Conservation (phyloP, 2,113 vertebrate genomes). For the Brevimyrus niger region DNA sequence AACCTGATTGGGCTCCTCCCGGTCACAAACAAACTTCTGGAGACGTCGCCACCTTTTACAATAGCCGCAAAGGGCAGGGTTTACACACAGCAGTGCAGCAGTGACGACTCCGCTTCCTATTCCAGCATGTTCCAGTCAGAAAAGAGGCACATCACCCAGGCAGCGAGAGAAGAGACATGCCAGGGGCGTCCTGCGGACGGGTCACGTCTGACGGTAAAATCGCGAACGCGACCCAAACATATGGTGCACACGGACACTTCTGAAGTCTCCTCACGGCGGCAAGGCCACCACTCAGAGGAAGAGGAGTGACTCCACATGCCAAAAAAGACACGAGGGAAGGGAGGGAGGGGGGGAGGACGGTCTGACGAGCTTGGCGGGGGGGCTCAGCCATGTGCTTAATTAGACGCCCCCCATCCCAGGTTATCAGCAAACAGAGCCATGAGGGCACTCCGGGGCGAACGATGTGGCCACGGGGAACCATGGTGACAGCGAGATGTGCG, state of each 20-base stretch:
- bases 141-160: not conserved
- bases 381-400: constrained; percentile 9
- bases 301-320: not conserved
- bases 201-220: not conserved
- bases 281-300: not conserved
- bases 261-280: not conserved
- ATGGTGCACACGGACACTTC: not conserved
- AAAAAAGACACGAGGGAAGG: not conserved
- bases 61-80: not conserved
- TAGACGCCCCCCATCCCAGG: not conserved
- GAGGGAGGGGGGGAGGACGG: not conserved
- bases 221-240: not conserved
- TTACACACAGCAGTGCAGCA: not conserved
- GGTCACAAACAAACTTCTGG: not conserved
- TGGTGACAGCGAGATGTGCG: constrained; percentile 23
- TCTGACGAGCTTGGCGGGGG: not conserved
- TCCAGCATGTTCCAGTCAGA: not conserved
- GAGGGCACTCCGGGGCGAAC: not conserved
- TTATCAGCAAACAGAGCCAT: not conserved
- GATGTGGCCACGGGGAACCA: constrained; percentile 26
- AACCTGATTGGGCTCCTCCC: not conserved
- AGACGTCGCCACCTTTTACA: not conserved
- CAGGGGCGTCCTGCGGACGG: not conserved
- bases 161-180: not conserved
- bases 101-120: not conserved